Evolutionary conservation across 2,797 vertebrate genomes (phyloP).

Genomic region (Gorsachius magnificus): DNA sequence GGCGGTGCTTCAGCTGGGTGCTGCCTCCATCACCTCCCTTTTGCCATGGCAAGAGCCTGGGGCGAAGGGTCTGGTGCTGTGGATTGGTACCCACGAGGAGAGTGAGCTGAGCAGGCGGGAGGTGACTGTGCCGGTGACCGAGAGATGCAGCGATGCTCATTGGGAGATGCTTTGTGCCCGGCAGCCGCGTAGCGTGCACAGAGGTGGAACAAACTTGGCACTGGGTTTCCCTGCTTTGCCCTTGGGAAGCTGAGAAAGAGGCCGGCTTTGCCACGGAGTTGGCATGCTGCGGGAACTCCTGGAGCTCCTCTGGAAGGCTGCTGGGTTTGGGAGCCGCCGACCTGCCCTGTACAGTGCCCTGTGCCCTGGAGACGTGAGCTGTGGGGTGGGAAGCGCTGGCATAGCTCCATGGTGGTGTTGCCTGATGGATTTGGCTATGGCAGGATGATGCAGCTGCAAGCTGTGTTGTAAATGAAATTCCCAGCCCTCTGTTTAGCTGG

Average conservation of each 20-base stretch:
- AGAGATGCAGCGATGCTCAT: rapidly evolving
- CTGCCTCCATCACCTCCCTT: neutral
- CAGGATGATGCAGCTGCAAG: constrained; percentile 1
- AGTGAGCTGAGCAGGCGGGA: neutral
- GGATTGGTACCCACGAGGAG: neutral
- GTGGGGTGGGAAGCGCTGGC: neutral
- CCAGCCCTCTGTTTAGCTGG: neutral
- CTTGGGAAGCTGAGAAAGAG: neutral
- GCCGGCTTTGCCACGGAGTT: neutral
- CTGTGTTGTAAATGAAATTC: constrained; percentile 7
- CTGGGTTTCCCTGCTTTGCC: neutral
- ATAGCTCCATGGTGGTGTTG: neutral
- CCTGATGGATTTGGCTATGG: constrained; percentile 32
- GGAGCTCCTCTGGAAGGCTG: neutral
- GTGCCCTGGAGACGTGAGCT: neutral
- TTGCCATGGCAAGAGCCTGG: rapidly evolving
- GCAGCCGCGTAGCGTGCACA: neutral
- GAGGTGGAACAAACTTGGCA: rapidly evolving
- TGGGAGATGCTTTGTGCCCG: neutral
- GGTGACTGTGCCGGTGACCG: rapidly evolving
- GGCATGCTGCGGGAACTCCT: neutral
- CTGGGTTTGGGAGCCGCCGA: neutral
- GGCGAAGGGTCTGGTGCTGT: rapidly evolving
- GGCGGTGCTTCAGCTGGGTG: neutral
- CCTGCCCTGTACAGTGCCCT: neutral